Evolutionary conservation across 2,113 vertebrate species (phyloP), one percentile per base, ranked within the genome.

Genomic region (Hippocampus abdominalis): DNA sequence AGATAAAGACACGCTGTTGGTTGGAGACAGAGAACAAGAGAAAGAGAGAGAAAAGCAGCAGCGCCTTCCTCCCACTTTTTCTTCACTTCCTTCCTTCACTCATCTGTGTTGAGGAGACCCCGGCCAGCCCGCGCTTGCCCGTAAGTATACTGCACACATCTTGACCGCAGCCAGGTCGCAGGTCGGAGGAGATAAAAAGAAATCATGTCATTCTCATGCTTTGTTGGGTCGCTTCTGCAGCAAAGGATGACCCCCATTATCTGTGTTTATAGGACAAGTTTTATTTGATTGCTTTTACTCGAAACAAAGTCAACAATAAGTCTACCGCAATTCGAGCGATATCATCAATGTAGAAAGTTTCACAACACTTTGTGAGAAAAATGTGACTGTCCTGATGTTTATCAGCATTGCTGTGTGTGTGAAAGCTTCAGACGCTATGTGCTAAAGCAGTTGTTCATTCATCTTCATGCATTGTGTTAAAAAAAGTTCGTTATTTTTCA

Each of bases 1-100:
- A 80, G 87, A 87, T 87, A 88, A 83, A 88, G 84, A 82, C 81
- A 84, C 80, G 54, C 77, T 89, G 84, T 88, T 87, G 71, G 81
- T 64, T 78, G 72, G 77, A 79, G 73, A 80, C 53, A 78, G 75
- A 81, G 73, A 68, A 65, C 63, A 64, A 63, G 82, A 74, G 66
- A 72, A 51, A 53, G 64, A 77, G 65, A 27, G 44, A 83, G 78
- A 64, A 44, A 70, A 81, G 63, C 49, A 82, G 69, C 61, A 62
- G 79, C 32, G 57, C 70, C 70, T 79, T 74, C 79, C 84, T 87
- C 80, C 84, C 86, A 80, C 74, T 62, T 79, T 18, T 36, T 36
- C 59, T 81, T 89, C 84, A 78, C 82, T 85, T 85, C 84, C 81
- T 85, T 85, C 85, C 81, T 84, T 74, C 74, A 44, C 75, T 62